Evolutionary conservation across 2,888 invertebrate species (phyloP).

Genomic region (Phengaris arion): DNA sequence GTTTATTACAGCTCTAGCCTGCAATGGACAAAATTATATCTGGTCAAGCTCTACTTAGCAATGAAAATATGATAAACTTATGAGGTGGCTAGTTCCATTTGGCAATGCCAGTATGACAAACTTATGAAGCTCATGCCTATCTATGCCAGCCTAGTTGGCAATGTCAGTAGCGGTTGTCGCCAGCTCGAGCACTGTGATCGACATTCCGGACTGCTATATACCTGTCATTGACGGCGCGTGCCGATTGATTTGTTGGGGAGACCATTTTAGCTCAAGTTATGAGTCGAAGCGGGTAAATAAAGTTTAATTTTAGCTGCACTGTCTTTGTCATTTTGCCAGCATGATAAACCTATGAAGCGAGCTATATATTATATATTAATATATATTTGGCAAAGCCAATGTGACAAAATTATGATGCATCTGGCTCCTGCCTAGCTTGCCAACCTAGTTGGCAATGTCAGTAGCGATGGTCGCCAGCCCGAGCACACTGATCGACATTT

Average conservation of each 20-base stretch:
- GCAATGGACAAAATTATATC: background rate
- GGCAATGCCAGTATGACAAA: background rate
- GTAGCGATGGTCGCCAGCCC: constrained; percentile 25
- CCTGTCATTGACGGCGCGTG: constrained; percentile 57
- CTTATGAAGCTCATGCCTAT: background rate
- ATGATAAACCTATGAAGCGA: background rate
- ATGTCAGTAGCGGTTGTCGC: background rate
- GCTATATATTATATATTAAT: too few relatives aligned
- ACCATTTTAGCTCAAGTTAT: constrained; percentile 43
- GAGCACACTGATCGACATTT: constrained; percentile 49
- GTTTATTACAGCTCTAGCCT: background rate
- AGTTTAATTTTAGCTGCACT: too few relatives aligned
- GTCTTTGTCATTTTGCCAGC: too few relatives aligned
- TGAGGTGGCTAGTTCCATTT: background rate
- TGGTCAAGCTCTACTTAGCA: background rate
- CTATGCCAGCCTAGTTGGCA: background rate
- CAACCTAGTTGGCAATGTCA: background rate
- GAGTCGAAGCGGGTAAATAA: background rate
- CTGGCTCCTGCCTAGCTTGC: background rate
- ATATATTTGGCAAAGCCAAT: background rate
- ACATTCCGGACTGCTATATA: constrained; percentile 50
- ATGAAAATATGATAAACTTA: background rate
- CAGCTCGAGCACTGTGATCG: constrained; percentile 39
- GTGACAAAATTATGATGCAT: background rate
- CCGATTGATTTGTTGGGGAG: constrained; percentile 67